phyloP scores from a whole-genome alignment of 2,113 vertebrate genomes.

The Cephalopholis sonnerati region DNA sequence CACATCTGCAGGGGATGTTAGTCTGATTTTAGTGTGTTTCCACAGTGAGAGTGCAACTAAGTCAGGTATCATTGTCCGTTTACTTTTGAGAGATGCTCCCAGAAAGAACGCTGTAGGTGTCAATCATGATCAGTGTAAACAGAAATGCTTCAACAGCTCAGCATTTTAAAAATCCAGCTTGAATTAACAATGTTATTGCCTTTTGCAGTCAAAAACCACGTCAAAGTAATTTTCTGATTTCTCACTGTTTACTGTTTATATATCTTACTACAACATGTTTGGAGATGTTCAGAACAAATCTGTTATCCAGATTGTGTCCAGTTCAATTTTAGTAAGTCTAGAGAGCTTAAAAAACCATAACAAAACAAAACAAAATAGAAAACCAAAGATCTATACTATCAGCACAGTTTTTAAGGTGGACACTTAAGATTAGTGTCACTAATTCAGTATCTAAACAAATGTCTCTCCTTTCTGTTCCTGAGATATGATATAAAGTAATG shows the following conservation, averaged over 20 bases:
- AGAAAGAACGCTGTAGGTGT: background rate
- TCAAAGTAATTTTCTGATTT: background rate
- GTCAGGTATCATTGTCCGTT: background rate
- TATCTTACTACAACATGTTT: background rate
- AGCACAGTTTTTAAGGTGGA: no score
- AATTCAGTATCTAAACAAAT: no score
- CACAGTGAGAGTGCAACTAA: background rate
- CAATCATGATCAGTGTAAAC: background rate
- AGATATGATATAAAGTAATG: no score
- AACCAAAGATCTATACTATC: no score
- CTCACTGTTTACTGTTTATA: background rate
- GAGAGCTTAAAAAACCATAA: no score
- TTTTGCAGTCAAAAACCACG: background rate
- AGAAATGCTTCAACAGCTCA: background rate
- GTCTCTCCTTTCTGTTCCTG: no score
- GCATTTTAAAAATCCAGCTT: background rate
- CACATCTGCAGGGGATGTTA: conserved; percentile 12
- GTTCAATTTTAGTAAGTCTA: no score
- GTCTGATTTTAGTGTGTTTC: background rate
- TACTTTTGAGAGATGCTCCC: background rate
- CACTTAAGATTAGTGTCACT: no score
- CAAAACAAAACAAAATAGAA: no score
- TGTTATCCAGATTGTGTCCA: no score
- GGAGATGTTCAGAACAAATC: no score
- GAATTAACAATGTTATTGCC: background rate